These are phyloP conservation scores for Drosophila bocqueti DNA, from an alignment of 1,140 invertebrate genomes.

Conservation along the genomic window DNA sequence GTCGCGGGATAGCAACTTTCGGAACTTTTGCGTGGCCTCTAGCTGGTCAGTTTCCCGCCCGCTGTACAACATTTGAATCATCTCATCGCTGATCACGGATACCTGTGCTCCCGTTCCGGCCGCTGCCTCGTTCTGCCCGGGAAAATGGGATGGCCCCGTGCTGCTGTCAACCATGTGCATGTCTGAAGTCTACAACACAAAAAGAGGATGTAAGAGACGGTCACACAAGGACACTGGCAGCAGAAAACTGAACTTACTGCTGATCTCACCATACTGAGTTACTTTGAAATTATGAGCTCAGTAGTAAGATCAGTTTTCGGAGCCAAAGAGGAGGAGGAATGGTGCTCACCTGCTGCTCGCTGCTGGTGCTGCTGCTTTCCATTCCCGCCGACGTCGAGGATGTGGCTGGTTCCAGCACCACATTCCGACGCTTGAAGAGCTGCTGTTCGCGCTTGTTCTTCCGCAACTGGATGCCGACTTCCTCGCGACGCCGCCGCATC, in stretches of 20 bases:
- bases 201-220: background rate
- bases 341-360: constrained; percentile 53
- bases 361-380: constrained; percentile 54
- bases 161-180: constrained; percentile 72
- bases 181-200: constrained; percentile 34
- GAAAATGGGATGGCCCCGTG: constrained; percentile 12
- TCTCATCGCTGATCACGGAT: constrained; percentile 90
- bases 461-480: constrained; percentile 97
- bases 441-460: constrained; percentile 98
- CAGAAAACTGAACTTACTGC: too few relatives aligned
- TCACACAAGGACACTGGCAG: background rate
- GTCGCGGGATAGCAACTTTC: constrained; percentile 97
- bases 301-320: background rate
- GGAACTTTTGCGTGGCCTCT: constrained; percentile 96
- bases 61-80: constrained; percentile 94
- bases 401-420: constrained; percentile 86
- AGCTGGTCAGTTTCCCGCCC: constrained; percentile 93
- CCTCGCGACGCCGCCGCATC: constrained; percentile 95
- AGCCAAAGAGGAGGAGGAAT: background rate
- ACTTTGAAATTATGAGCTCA: background rate
- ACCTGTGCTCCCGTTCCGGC: constrained; percentile 17
- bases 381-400: constrained; percentile 28
- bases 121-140: constrained; percentile 11
- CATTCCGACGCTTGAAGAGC: constrained; percentile 96
- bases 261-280: too few relatives aligned